Percentiles rank a stretch among this genome's conserved stretches.
Conservation (phyloP, 2,797 vertebrate species). For the Heteromormyrus szaboi region DNA sequence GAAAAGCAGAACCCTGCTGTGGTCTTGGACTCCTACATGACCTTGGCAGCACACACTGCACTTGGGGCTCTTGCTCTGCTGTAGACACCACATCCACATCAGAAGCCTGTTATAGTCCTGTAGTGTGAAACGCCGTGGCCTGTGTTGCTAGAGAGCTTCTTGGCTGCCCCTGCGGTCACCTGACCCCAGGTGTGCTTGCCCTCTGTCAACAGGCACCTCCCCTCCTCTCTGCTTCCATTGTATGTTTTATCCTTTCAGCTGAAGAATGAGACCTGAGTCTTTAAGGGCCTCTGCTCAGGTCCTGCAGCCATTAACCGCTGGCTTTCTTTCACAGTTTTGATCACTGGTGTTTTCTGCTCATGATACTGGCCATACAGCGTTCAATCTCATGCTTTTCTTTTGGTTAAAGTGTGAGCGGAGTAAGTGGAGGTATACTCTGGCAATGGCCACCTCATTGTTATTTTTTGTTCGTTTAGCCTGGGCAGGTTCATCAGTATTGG, state of each 20-base stretch:
- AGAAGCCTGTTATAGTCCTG: background rate
- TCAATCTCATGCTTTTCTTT: background rate
- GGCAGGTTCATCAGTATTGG: background rate
- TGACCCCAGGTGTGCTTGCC: background rate
- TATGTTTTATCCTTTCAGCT: background rate
- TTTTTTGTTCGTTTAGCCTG: background rate
- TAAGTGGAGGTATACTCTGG: background rate
- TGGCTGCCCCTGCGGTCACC: background rate
- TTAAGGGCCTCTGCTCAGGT: background rate
- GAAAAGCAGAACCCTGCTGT: background rate
- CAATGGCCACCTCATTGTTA: background rate
- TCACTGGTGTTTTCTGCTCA: background rate
- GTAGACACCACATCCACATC: background rate
- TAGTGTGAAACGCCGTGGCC: background rate
- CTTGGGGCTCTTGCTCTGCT: background rate
- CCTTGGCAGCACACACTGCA: constrained; percentile 29
- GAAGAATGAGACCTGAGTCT: background rate
- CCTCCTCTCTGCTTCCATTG: background rate
- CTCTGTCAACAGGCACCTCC: background rate
- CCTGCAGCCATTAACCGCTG: background rate
- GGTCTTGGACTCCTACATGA: constrained; percentile 30
- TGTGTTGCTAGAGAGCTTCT: background rate
- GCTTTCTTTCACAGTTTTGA: background rate
- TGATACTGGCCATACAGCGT: background rate
- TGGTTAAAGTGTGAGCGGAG: background rate